phyloP scores from a whole-genome alignment of 2,888 invertebrate species.

The Abrostola tripartita region DNA sequence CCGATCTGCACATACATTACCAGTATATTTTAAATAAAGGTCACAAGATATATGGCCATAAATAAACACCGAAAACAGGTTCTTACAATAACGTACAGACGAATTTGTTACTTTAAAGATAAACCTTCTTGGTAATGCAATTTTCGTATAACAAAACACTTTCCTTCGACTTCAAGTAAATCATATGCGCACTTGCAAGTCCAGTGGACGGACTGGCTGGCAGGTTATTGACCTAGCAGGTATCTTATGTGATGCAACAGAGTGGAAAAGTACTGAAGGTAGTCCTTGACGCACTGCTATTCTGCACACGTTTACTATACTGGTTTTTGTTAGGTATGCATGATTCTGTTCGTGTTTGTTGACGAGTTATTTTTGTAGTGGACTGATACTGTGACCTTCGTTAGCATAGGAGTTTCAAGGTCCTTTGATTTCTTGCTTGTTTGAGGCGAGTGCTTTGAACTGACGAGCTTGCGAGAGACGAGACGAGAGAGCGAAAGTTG shows the following conservation, averaged over 20 bases:
- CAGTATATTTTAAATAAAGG: too few relatives aligned
- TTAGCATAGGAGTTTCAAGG: background rate
- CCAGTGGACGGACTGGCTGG: conserved; percentile 25
- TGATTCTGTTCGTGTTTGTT: conserved; percentile 12
- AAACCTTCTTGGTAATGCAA: conserved; percentile 1
- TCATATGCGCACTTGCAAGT: conserved; percentile 26
- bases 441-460: too few relatives aligned
- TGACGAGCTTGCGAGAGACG: background rate
- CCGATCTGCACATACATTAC: too few relatives aligned
- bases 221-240: conserved; percentile 35
- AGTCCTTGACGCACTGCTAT: conserved; percentile 47
- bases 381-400: conserved; percentile 1
- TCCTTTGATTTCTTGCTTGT: background rate
- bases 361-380: conserved; percentile 15
- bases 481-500: too few relatives aligned
- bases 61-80: background rate
- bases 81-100: background rate
- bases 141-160: conserved; percentile 21
- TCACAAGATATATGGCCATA: background rate
- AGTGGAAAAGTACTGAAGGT: conserved; percentile 53
- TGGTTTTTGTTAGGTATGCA: conserved; percentile 38
- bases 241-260: conserved; percentile 39
- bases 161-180: conserved; percentile 39
- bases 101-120: background rate
- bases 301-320: conserved; percentile 39